These are phyloP conservation scores for Phalacrocorax aristotelis DNA, from an alignment of 2,113 vertebrate species.

Conservation along the genomic window DNA sequence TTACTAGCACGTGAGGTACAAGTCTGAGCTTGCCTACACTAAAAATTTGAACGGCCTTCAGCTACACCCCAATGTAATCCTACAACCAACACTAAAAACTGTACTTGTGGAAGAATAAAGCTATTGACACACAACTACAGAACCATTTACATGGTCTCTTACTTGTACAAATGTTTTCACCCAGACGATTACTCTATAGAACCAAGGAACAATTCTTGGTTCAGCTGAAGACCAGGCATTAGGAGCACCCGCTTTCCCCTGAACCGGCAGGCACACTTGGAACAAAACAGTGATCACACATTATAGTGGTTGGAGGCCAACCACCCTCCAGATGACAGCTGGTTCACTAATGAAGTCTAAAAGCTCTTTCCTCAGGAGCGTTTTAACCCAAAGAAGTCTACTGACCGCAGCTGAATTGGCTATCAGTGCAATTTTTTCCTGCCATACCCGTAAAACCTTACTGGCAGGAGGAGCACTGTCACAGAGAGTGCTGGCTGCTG, in stretches of 20 bases:
- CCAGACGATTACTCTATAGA: not conserved
- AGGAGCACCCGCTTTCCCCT: not conserved
- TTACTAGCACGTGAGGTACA: not conserved
- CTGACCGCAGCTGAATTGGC: not conserved
- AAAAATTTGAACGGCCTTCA: not conserved
- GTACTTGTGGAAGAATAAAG: not conserved
- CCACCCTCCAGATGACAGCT: not conserved
- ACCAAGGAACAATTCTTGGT: not conserved
- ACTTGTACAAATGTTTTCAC: not conserved
- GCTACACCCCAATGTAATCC: not conserved
- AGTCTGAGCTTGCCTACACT: not conserved
- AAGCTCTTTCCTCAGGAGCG: not conserved
- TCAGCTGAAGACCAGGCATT: not conserved
- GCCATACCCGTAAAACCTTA: not conserved
- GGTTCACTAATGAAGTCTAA: not conserved
- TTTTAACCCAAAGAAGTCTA: not conserved
- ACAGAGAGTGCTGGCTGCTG: fast-evolving
- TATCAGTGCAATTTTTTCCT: not conserved
- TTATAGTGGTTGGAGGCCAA: not conserved
- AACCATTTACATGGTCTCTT: not conserved
- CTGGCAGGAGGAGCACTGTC: not conserved
- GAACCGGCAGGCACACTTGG: not conserved
- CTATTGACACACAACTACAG: not conserved
- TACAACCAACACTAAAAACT: not conserved
- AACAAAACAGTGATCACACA: fast-evolving